Evolutionary conservation across 2,113 vertebrate species (phyloP), one percentile per base, ranked within the genome.

Genomic region (Empidonax traillii): DNA sequence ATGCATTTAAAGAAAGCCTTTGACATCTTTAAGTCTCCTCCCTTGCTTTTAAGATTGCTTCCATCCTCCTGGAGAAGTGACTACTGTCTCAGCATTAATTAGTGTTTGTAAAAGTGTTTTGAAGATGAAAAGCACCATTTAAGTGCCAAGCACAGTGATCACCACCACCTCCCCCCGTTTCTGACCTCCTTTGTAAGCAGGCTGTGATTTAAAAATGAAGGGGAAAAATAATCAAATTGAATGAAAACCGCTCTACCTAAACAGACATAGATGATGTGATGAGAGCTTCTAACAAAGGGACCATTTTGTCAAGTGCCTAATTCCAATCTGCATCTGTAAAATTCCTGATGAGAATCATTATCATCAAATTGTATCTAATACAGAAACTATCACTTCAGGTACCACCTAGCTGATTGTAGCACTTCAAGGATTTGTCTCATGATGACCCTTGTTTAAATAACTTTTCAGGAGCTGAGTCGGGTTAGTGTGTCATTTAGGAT

Each of bases 61-160:
- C 83, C 52, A 47, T 71, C 89, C 58, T 92, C 76, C 86, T 84
- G 55, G 82, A 93, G 82, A 92, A 92, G 61, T 68, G 85, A 93
- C 95, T 79, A 72, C 92, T 92, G 85, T 90, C 93, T 96, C 87
- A 92, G 87, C 93, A 69, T 96, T 96, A 96, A 96, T 97, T 95
- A 95, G 90, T 85, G 90, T 91, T 96, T 96, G 75, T 77, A 71
- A 61, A 91, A 96, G 81, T 62, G 77, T 75, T 97, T 67, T 91
- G 92, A 96, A 97, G 94, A 96, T 91, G 93, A 96, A 95, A 96
- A 80, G 90, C 92, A 24, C 69, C 72, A 37, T 44, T 0, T 52
- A 93, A 95, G 78, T 94, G 94, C 96, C 84, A 77, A 89, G 93
- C 69, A 74, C 71, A 47, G 81, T 93, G 93, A 87, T 62, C 87